A percentile compares a stretch with the other conserved stretches of the same genome.
Conservation (phyloP, 2,888 invertebrate genomes). For the Heliconius charithonia region DNA sequence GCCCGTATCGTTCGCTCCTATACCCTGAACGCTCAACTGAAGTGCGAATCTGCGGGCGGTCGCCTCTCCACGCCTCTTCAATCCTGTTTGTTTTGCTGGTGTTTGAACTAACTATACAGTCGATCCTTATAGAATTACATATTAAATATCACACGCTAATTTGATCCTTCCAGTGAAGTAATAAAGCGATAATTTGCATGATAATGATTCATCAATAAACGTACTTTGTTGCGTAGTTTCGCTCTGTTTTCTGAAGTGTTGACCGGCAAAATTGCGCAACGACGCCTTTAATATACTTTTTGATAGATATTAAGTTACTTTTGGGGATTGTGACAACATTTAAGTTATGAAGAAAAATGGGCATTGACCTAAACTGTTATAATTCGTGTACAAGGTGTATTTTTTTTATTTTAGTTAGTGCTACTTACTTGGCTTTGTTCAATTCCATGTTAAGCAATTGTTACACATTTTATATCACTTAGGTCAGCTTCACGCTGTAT, state of each 20-base stretch:
- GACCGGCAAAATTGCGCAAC: constrained; percentile 53
- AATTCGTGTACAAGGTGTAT: neutral
- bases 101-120: constrained; percentile 58
- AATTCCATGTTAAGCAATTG: neutral
- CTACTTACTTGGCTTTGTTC: neutral
- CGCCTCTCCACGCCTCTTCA: constrained; percentile 54
- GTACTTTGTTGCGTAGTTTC: constrained; percentile 30
- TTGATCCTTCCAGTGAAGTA: constrained; percentile 18
- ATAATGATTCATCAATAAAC: neutral
- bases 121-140: constrained; percentile 5
- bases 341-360: constrained; percentile 4
- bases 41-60: constrained; percentile 76
- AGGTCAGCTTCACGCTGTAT: too few species aligned
- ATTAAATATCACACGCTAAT: constrained; percentile 29
- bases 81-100: constrained; percentile 70
- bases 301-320: constrained; percentile 53
- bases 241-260: constrained; percentile 51
- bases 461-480: too few species aligned
- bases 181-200: constrained; percentile 30
- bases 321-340: constrained; percentile 40
- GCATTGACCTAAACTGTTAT: neutral
- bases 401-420: neutral
- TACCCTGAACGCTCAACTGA: constrained; percentile 53
- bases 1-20: constrained; percentile 50
- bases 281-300: constrained; percentile 50